A percentile compares a stretch with the other conserved stretches of the same genome.
Conservation (phyloP, 1,140 invertebrate species). For the Nasonia vitripennis region DNA sequence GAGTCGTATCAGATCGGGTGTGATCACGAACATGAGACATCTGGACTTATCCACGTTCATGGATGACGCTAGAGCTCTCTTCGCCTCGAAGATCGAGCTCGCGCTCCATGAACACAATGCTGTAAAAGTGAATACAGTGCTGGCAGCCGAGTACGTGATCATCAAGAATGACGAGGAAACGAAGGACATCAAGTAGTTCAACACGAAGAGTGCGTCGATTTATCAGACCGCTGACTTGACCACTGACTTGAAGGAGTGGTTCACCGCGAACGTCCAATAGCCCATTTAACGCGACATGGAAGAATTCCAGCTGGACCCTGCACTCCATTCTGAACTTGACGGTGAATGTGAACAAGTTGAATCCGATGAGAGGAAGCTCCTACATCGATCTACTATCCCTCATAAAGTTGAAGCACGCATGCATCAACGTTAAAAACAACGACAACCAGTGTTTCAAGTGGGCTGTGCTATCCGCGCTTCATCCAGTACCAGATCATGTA, state of each 20-base stretch:
- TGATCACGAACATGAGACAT: too few species aligned
- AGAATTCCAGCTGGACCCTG: too few species aligned
- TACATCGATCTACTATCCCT: too few species aligned
- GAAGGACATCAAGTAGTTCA: neutral
- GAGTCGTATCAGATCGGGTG: too few species aligned
- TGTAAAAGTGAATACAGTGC: neutral
- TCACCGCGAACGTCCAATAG: too few species aligned
- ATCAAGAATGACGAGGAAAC: constrained; percentile 3
- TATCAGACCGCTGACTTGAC: neutral
- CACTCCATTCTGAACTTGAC: neutral
- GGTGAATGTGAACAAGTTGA: too few species aligned
- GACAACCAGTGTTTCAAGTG: constrained; percentile 19
- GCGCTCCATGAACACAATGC: too few species aligned
- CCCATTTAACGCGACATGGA: too few species aligned
- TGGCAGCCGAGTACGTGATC: neutral
- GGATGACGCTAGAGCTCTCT: too few species aligned
- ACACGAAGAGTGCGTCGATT: neutral
- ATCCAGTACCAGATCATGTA: constrained; percentile 43
- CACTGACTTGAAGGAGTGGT: neutral
- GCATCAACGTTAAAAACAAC: neutral
- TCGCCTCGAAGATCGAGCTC: too few species aligned
- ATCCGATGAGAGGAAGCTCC: too few species aligned
- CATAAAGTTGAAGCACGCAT: neutral
- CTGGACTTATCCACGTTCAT: too few species aligned
- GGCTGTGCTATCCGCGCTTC: constrained; percentile 56